These are phyloP conservation scores for Lordiphosa clarofinis DNA, from an alignment of 1,140 invertebrate species.

Conservation along the genomic window DNA sequence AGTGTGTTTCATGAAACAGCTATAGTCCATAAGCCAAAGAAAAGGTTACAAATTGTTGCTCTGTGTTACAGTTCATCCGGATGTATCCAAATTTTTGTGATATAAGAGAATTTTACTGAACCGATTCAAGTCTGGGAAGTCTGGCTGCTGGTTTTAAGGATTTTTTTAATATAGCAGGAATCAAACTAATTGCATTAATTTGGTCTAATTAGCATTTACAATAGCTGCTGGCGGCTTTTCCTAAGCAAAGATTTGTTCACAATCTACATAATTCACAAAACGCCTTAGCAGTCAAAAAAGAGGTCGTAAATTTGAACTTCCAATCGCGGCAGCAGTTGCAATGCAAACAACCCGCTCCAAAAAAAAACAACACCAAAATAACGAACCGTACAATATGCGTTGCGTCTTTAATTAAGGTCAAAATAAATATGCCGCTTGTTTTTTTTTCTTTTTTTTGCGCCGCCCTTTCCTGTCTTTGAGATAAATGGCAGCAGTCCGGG, in stretches of 20 bases:
- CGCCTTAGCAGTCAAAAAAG: not conserved
- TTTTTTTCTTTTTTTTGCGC: constrained; percentile 16
- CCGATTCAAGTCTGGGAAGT: no score
- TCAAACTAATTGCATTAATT: constrained; percentile 30
- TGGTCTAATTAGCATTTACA: constrained; percentile 21
- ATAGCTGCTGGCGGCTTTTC: constrained; percentile 9
- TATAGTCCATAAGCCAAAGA: no score
- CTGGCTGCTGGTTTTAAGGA: no score
- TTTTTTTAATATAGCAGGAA: no score
- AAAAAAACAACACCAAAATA: constrained; percentile 11
- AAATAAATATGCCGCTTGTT: constrained; percentile 43
- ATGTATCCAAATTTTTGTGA: no score
- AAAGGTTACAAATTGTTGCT: no score
- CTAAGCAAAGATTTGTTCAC: constrained; percentile 39
- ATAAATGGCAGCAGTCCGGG: constrained; percentile 32
- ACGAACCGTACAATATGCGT: constrained; percentile 40
- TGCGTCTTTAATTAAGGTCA: constrained; percentile 61
- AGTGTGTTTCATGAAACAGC: no score
- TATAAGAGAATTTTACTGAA: no score
- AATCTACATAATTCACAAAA: constrained; percentile 2
- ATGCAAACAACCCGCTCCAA: no score
- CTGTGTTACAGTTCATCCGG: no score
- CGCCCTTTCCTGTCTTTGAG: constrained; percentile 39
- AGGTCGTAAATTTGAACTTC: constrained; percentile 13
- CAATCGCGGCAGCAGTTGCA: not conserved